Conservation (phyloP, 2,888 invertebrate genomes). For the Chloromyia formosa region DNA sequence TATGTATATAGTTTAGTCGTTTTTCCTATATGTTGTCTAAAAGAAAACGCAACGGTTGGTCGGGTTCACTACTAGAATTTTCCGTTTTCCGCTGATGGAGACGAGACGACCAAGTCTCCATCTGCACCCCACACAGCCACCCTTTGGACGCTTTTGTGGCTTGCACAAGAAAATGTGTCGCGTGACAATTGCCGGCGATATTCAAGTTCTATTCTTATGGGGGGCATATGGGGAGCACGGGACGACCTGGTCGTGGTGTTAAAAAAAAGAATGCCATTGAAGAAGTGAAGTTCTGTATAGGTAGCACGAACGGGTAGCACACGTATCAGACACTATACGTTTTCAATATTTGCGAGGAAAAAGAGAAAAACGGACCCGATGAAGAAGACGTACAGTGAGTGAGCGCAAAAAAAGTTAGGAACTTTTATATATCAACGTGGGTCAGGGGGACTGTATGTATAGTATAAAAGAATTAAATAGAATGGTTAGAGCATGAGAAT, state of each 20-base stretch:
- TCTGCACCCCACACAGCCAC: not conserved
- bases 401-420: slow-evolving; percentile 4
- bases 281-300: not conserved
- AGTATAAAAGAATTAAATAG: not conserved
- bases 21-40: slow-evolving; percentile 2
- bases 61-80: not conserved
- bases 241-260: not conserved
- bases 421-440: not conserved
- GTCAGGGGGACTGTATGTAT: not conserved
- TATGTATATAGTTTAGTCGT: not conserved
- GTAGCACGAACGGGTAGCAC: not conserved
- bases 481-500: not conserved
- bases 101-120: too few relatives aligned
- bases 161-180: slow-evolving; percentile 35
- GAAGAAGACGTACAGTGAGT: not conserved
- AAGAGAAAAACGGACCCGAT: not conserved
- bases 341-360: not conserved
- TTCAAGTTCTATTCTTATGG: slow-evolving; percentile 16
- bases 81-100: not conserved
- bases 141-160: not conserved
- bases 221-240: slow-evolving; percentile 28
- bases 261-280: slow-evolving; percentile 18
- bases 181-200: slow-evolving; percentile 18
- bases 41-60: not conserved
- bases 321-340: too few relatives aligned